Evolutionary conservation across 2,888 invertebrate species (phyloP), one percentile per base, ranked within the genome.

Genomic region (Stomorhina lunata): DNA sequence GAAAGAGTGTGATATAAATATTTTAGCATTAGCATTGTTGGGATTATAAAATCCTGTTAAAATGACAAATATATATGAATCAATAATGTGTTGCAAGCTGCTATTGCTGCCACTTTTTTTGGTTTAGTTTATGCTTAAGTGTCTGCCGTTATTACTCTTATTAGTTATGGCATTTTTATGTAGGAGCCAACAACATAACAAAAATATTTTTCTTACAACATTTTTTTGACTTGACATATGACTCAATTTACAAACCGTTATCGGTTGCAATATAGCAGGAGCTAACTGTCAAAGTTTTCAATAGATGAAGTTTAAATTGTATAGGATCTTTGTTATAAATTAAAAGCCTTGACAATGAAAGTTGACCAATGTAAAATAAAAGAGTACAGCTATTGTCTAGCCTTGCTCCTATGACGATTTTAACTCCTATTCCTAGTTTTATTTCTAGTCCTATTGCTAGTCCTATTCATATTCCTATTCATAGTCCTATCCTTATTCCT

Each of bases 11-110:
- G 59, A 72, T 72, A 61, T 72, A 59, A 72, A 48, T 34, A 32
- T 37, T 37, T 57, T 68, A n/a, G 17, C 45, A 68, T 32, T 71
- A 7, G 20, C 43, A 40, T 65, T 69, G 59, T 50, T n/a, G n/a
- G n/a, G n/a, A 40, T 77, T 77, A 59, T 45, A 37, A 66, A 66
- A 72, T 81, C 81, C 81, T 81, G 77, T 77, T 81, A 72, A 76
- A 81, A 81, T 81, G 76, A 81, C 81, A 81, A 77, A 81, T 77
- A 45, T 66, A 50, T 68, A 45, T 59, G 68, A 68, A 77, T 77
- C 43, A 69, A 61, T 77, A 68, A 61, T 76, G n/a, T n/a, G 27
- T 59, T 66, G 59, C 76, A 65, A 66, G 65, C 17, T 57, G 57
- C 57, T 1, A 10, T 20, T 12, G 10, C 29, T 15, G 43, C 17